Conservation (phyloP, 2,113 vertebrate genomes). For the Prunella himalayana region DNA sequence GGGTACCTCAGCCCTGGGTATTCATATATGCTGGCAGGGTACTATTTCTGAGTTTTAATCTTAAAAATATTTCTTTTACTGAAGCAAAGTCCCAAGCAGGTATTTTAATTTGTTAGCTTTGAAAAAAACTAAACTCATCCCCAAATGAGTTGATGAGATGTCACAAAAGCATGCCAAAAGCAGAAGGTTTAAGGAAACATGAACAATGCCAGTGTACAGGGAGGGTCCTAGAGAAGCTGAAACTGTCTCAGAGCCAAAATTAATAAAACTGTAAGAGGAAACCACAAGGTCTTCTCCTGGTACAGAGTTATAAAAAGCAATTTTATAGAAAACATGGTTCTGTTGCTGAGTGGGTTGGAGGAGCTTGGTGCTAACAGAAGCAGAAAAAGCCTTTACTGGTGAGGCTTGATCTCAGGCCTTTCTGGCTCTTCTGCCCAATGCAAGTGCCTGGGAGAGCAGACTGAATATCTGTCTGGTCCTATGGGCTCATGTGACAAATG, state of each 20-base stretch:
- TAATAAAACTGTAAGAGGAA: not conserved
- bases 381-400: not conserved
- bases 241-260: not conserved
- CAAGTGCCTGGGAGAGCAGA: not conserved
- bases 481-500: not conserved
- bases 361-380: not conserved
- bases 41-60: not conserved
- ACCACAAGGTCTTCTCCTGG: not conserved
- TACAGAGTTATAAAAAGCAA: not conserved
- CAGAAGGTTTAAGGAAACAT: not conserved
- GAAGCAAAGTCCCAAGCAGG: not conserved
- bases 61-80: not conserved
- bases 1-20: not conserved
- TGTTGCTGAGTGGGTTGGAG: not conserved
- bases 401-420: not conserved
- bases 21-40: not conserved
- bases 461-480: not conserved
- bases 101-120: not conserved
- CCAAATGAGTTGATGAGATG: not conserved
- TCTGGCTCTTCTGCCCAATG: not conserved
- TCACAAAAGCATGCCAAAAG: not conserved
- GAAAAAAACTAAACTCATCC: not conserved
- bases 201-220: not conserved
- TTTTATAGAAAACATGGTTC: not conserved
- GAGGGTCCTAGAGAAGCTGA: not conserved